phyloP scores from a whole-genome alignment of 1,140 invertebrate genomes.

The Zaprionus kolodkinae region DNA sequence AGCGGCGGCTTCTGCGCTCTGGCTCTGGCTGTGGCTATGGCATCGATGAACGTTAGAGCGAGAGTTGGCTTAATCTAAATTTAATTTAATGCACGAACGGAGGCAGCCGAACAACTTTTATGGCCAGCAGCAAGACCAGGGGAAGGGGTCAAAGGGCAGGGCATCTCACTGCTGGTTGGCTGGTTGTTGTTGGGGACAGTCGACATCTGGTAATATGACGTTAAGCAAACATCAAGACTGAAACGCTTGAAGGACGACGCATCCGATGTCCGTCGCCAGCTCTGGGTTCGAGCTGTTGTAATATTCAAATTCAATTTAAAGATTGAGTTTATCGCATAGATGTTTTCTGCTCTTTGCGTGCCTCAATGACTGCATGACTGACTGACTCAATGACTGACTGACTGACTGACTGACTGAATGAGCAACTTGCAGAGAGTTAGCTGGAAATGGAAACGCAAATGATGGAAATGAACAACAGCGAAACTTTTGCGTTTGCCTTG shows the following conservation, averaged over 20 bases:
- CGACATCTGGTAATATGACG: slow-evolving; percentile 77
- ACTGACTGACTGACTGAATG: slow-evolving; percentile 22
- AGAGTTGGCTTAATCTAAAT: slow-evolving; percentile 76
- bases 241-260: slow-evolving; percentile 43
- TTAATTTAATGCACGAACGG: slow-evolving; percentile 82
- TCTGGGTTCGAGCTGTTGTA: slow-evolving; percentile 31
- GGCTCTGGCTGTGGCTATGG: slow-evolving; percentile 19
- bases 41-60: slow-evolving; percentile 54
- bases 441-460: slow-evolving; percentile 29
- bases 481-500: slow-evolving; percentile 32
- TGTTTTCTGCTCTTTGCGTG: slow-evolving; percentile 72
- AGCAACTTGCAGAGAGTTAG: not conserved
- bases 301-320: slow-evolving; percentile 83
- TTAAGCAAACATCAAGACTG: slow-evolving; percentile 73
- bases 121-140: slow-evolving; percentile 25
- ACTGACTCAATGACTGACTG: slow-evolving; percentile 14
- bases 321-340: slow-evolving; percentile 75
- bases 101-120: slow-evolving; percentile 71
- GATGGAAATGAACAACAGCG: not conserved
- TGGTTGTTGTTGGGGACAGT: slow-evolving; percentile 17
- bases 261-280: slow-evolving; percentile 7
- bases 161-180: slow-evolving; percentile 11
- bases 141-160: not conserved
- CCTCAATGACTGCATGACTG: slow-evolving; percentile 24
- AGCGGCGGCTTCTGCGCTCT: slow-evolving; percentile 4